Evolutionary conservation across 2,888 invertebrate genomes (phyloP).

Genomic region (Isoperla grammatica): DNA sequence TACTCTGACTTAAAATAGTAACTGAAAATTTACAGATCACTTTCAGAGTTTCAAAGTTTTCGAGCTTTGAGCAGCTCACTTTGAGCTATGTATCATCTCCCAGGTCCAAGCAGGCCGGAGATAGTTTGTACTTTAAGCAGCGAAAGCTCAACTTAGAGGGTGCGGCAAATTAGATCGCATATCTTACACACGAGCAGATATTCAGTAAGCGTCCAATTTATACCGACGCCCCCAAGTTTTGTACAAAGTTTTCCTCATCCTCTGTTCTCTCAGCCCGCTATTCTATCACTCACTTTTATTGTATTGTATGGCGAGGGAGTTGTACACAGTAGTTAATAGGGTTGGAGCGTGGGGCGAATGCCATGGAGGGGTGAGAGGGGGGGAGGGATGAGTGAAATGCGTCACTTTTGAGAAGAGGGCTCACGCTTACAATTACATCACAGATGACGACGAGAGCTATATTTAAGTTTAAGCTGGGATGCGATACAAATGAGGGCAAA

Average conservation of each 20-base stretch:
- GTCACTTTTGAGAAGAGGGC: no score
- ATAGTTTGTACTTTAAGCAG: no score
- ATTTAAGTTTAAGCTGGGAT: no score
- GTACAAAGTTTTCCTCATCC: constrained; percentile 13
- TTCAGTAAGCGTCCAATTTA: constrained; percentile 9
- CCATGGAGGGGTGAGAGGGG: background rate
- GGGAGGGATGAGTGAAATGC: background rate
- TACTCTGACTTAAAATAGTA: no score
- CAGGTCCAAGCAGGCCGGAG: no score
- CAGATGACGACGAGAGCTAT: background rate
- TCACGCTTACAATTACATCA: background rate
- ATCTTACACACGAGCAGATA: constrained; percentile 11
- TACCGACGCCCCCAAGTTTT: constrained; percentile 12
- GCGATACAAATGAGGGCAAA: background rate
- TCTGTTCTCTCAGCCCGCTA: background rate
- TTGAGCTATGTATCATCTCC: no score
- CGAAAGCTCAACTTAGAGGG: background rate
- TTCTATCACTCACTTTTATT: constrained; percentile 17
- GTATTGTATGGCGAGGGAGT: background rate
- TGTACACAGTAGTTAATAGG: constrained; percentile 11
- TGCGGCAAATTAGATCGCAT: constrained; percentile 9
- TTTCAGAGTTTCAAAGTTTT: no score
- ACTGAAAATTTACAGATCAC: no score
- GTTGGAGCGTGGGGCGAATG: background rate
- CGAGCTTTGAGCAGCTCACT: no score